Evolutionary conservation across 1,140 invertebrate genomes (phyloP), one percentile per base, ranked within the genome.

Genomic region (Druon quercuslanigerum): DNA sequence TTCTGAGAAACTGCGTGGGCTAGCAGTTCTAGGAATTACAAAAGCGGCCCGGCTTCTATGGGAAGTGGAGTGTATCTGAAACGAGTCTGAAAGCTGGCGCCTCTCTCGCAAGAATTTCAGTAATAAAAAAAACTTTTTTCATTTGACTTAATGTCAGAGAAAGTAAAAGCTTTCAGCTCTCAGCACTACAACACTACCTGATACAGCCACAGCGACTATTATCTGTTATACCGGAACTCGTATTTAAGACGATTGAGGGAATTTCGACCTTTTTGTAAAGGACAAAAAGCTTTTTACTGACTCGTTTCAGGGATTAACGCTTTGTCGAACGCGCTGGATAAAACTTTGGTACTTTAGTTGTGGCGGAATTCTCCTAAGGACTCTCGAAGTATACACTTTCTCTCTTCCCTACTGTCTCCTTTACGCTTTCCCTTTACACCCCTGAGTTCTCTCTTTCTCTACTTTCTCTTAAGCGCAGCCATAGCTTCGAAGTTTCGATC

Each of bases 301-400:
- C 79, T 84, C 85, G 81, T 83, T 86, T 84, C 79, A 76, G 86
- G 85, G 82, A 85, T 86, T 87, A 86, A 87, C 84, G 84, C 81
- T 86, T 83, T 84, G 81, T 79, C 75, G 84, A 79, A 77, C 81
- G 83, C 74, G 80, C 66, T 72, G 76, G 76, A 82, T 84, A 80
- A 84, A 84, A 79, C 84, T 82, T 80, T 79, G 72, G 77, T 79
- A 83, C 73, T 78, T 84, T 85, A 73, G 52, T 81, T 56, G 79
- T 75, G 82, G 83, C 79, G 56, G 79, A 86, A 82, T 85, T 83
- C 78, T 80, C 73, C 75, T 73, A 78, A 85, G 83, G 83, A 84
- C 80, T 82, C 83, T 85, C 73, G 76, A 80, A 79, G 51, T 50
- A 74, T 50, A 46, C 40, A 17, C 33, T 71, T 72, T 51, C 66